Percentiles rank a stretch among this genome's conserved stretches.
Evolutionary conservation across 2,113 vertebrate species (phyloP).

Genomic region (Monopterus albus): DNA sequence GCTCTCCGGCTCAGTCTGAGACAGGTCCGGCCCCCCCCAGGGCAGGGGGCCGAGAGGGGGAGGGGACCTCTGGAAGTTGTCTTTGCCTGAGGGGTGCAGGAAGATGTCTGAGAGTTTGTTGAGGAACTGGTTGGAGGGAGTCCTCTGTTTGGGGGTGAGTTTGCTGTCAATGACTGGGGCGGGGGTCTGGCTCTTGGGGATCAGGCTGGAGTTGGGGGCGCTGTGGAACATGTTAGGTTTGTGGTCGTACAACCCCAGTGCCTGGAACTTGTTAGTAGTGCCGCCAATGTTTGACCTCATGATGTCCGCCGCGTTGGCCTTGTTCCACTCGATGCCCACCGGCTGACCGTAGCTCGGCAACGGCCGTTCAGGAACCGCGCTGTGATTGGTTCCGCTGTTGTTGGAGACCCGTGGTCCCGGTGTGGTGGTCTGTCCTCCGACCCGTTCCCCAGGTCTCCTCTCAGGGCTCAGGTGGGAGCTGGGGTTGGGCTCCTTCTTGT

Average conservation of each 20-base stretch:
- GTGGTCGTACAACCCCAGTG: conserved; percentile 76
- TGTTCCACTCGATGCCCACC: conserved; percentile 68
- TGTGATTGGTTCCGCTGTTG: conserved; percentile 56
- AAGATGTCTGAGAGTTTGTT: conserved; percentile 78
- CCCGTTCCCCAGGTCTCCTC: conserved; percentile 59
- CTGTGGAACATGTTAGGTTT: conserved; percentile 56
- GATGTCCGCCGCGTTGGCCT: conserved; percentile 54
- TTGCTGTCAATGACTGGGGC: conserved; percentile 59
- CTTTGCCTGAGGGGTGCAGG: conserved; percentile 52
- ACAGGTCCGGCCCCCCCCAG: conserved; percentile 75
- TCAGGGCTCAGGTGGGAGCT: conserved; percentile 69
- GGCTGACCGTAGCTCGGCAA: conserved; percentile 35
- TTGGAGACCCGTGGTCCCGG: not conserved
- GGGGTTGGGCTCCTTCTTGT: conserved; percentile 77
- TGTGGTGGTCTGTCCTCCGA: conserved; percentile 1
- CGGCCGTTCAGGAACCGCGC: conserved; percentile 19
- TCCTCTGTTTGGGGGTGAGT: conserved; percentile 60
- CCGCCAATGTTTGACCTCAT: conserved; percentile 57
- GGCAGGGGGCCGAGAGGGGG: conserved; percentile 33
- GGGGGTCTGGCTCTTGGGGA: conserved; percentile 21
- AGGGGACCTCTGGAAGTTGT: conserved; percentile 49
- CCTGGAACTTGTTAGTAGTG: conserved; percentile 76
- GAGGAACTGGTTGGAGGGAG: conserved; percentile 59
- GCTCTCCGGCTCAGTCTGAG: conserved; percentile 73
- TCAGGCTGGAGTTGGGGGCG: conserved; percentile 31